Evolutionary conservation across 2,113 vertebrate species (phyloP).

Genomic region (Neolamprologus brichardi): DNA sequence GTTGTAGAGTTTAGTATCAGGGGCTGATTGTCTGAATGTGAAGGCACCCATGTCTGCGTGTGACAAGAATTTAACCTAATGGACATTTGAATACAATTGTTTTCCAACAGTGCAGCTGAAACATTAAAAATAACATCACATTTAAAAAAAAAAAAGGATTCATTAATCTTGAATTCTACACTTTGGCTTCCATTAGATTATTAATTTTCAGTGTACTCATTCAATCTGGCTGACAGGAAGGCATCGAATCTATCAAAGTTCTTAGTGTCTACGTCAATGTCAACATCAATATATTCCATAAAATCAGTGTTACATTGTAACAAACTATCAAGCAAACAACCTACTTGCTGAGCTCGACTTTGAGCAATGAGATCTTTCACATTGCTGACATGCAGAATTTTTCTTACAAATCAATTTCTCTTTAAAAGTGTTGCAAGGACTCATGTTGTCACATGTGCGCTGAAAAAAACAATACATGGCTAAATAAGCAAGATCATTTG

Average conservation of each 20-base stretch:
- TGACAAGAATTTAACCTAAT: neutral
- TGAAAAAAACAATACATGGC: neutral
- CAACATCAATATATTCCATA: neutral
- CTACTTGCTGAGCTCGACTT: neutral
- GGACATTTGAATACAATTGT: neutral
- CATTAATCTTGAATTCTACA: neutral
- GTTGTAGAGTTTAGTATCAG: neutral
- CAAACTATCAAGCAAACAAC: neutral
- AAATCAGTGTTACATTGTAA: neutral
- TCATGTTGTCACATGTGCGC: neutral
- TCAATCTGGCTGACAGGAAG: neutral
- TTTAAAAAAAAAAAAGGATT: rapidly evolving
- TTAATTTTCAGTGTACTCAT: rapidly evolving
- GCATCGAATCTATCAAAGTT: rapidly evolving
- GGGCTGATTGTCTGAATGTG: neutral
- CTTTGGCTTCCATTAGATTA: neutral
- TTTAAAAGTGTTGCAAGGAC: neutral
- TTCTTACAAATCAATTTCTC: neutral
- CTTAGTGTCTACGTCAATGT: rapidly evolving
- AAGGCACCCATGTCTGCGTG: neutral
- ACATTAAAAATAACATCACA: neutral
- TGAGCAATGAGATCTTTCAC: neutral
- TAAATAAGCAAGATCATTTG: neutral
- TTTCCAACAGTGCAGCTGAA: neutral
- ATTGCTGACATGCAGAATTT: neutral